Percentiles rank a stretch among this genome's conserved stretches.
Conservation (phyloP, 2,888 invertebrate genomes). For the Limenitis camilla region DNA sequence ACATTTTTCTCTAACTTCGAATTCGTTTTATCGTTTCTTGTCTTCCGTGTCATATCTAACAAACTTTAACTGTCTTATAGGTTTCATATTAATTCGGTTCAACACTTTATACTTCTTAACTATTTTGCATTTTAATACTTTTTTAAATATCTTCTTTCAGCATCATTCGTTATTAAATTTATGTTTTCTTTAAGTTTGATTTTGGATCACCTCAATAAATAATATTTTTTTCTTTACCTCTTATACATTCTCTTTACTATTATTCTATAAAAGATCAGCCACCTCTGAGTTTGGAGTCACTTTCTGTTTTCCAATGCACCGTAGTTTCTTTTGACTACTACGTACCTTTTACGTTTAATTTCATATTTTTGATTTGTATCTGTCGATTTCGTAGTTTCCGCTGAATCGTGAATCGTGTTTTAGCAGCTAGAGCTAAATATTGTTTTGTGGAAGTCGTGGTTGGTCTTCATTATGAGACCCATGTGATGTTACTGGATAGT, state of each 20-base stretch:
- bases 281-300: no score
- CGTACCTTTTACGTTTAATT: no score
- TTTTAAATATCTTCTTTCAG: constrained; percentile 4
- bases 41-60: constrained; percentile 19
- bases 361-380: no score
- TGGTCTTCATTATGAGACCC: no score
- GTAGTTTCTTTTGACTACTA: no score
- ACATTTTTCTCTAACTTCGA: constrained; percentile 14
- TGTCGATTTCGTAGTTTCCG: no score
- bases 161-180: background rate
- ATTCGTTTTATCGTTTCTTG: constrained; percentile 11
- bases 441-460: no score
- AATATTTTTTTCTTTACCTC: background rate
- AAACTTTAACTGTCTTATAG: constrained; percentile 10
- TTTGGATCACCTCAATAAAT: background rate
- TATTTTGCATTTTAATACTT: constrained; percentile 2
- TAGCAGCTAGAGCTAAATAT: no score
- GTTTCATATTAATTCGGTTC: constrained; percentile 25
- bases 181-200: background rate
- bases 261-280: background rate
- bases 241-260: no score
- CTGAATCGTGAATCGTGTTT: no score
- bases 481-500: no score
- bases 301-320: no score
- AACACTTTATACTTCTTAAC: constrained; percentile 10